Conservation (phyloP, 1,140 invertebrate genomes). For the Drosophila subpulchrella region DNA sequence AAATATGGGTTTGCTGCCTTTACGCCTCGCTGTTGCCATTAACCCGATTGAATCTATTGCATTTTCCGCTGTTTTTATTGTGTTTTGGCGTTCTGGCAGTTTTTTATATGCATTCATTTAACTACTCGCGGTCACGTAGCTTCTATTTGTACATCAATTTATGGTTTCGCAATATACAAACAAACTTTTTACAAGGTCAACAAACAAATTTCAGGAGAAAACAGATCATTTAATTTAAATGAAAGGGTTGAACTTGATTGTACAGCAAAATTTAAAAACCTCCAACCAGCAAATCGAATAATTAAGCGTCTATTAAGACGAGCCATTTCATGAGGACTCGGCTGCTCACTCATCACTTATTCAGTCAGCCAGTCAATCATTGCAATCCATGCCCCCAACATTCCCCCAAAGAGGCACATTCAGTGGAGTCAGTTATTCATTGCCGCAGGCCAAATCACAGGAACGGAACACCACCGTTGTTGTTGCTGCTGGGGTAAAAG, state of each 20-base stretch:
- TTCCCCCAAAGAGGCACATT: conserved; percentile 7
- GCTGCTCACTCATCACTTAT: conserved; percentile 18
- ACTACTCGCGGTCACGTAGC: conserved; percentile 47
- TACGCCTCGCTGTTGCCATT: neutral
- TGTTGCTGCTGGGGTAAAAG: conserved; percentile 15
- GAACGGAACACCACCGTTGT: conserved; percentile 3
- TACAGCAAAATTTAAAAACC: neutral
- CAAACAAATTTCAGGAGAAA: neutral
- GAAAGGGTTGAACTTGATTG: neutral
- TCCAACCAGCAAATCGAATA: conserved; percentile 1
- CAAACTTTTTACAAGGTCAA: conserved; percentile 1
- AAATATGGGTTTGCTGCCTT: conserved; percentile 61
- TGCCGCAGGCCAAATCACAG: conserved; percentile 54
- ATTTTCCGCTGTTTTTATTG: conserved; percentile 13
- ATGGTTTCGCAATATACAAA: conserved; percentile 1
- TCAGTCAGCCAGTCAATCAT: conserved; percentile 40
- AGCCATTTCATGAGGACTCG: conserved; percentile 8
- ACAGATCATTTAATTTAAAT: neutral
- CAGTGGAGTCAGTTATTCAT: conserved; percentile 56
- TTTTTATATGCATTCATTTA: conserved; percentile 13
- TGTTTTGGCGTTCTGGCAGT: neutral
- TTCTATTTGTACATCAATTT: conserved; percentile 28
- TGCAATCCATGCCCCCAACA: conserved; percentile 16
- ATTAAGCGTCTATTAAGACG: conserved; percentile 13
- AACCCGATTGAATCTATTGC: conserved; percentile 1